phyloP scores from a whole-genome alignment of 2,113 vertebrate genomes.

The Sinosuthora webbiana region DNA sequence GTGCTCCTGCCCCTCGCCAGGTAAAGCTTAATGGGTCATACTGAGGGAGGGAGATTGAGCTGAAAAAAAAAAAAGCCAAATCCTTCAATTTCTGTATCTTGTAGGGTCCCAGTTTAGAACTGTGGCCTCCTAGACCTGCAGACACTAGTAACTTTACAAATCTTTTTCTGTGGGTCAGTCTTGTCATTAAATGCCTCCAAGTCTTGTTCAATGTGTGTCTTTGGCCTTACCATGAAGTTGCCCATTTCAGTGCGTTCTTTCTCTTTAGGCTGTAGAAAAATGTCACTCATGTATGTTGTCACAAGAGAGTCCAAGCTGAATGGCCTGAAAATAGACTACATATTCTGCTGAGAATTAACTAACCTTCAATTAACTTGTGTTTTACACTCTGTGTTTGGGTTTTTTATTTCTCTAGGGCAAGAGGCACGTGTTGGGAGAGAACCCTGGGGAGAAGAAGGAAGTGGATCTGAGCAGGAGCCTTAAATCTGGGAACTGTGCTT shows the following conservation, averaged over 20 bases:
- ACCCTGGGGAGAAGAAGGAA: slow-evolving; percentile 65
- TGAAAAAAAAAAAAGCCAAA: neutral
- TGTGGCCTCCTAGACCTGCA: neutral
- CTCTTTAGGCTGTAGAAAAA: neutral
- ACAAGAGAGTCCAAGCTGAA: neutral
- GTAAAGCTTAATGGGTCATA: neutral
- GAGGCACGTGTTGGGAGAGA: slow-evolving; percentile 55
- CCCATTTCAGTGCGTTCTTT: neutral
- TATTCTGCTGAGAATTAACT: neutral
- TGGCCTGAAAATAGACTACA: neutral
- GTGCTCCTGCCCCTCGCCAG: slow-evolving; percentile 62
- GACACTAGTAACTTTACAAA: neutral
- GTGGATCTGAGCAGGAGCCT: slow-evolving; percentile 25
- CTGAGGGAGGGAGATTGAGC: neutral
- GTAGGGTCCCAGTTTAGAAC: neutral
- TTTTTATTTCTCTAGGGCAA: slow-evolving; percentile 61
- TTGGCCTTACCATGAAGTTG: neutral
- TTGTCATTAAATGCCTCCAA: neutral
- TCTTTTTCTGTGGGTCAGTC: neutral
- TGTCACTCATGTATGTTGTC: accelerated
- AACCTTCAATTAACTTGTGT: neutral
- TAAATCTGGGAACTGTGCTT: slow-evolving; percentile 51
- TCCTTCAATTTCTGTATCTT: neutral
- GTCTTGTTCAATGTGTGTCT: neutral
- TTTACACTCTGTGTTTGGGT: neutral